Percentiles rank a stretch among this genome's conserved stretches.
Evolutionary conservation across 2,888 invertebrate genomes (phyloP).

Genomic region (Amphiduros pacificus): DNA sequence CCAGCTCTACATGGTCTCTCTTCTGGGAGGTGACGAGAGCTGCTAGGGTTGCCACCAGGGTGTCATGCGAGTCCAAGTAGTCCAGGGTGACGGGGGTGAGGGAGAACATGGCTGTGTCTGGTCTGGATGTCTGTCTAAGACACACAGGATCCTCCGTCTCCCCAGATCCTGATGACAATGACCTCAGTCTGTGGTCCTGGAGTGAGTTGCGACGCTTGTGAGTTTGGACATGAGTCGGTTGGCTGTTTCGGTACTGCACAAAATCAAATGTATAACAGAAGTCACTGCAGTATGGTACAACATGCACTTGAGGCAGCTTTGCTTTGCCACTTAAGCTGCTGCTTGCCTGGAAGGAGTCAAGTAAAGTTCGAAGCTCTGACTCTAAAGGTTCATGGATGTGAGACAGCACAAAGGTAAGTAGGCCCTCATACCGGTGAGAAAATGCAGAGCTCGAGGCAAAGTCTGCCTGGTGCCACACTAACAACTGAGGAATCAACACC

Average conservation of each 20-base stretch:
- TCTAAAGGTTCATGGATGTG: slow-evolving; percentile 4
- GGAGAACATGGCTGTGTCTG: slow-evolving; percentile 8
- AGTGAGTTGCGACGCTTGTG: slow-evolving; percentile 9
- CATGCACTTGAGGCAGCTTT: slow-evolving; percentile 32
- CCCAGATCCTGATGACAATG: too few relatives aligned
- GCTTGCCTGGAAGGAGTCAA: slow-evolving; percentile 2
- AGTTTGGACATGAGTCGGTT: not conserved
- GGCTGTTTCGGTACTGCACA: slow-evolving; percentile 9
- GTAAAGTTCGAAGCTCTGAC: not conserved
- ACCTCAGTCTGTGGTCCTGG: not conserved
- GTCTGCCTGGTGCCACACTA: slow-evolving; percentile 43
- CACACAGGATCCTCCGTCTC: not conserved
- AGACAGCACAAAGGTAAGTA: slow-evolving; percentile 5
- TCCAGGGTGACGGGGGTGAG: slow-evolving; percentile 42
- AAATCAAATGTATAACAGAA: slow-evolving; percentile 40
- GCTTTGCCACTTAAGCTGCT: too few relatives aligned
- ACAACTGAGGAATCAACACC: slow-evolving; percentile 43
- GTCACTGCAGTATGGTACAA: slow-evolving; percentile 32
- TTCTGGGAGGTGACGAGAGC: slow-evolving; percentile 36
- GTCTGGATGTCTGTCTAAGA: too few relatives aligned
- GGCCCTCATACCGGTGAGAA: not conserved
- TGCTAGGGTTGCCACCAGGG: slow-evolving; percentile 50
- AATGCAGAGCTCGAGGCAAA: slow-evolving; percentile 32
- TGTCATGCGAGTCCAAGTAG: slow-evolving; percentile 47
- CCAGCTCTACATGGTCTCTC: not conserved